These are phyloP conservation scores for Paramisgurnus dabryanus DNA, from an alignment of 2,113 vertebrate genomes.

Conservation along the genomic window DNA sequence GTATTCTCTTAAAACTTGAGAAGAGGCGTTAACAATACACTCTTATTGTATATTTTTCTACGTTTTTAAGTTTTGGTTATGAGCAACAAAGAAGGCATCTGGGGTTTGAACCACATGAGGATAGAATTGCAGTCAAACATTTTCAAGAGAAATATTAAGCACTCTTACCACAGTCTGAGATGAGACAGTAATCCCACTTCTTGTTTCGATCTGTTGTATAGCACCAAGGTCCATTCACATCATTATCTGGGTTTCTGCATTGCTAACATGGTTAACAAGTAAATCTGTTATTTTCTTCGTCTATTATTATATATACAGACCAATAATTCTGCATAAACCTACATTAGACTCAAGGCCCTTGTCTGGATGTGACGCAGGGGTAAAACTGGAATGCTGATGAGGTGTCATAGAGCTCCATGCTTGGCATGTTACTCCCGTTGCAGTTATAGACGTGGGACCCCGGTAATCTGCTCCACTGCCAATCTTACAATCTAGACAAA, in stretches of 20 bases:
- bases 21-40: no score
- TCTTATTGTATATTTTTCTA: no score
- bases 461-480: slow-evolving; percentile 80
- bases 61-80: no score
- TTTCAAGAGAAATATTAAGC: neutral
- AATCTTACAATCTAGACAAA: slow-evolving; percentile 79
- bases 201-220: slow-evolving; percentile 83
- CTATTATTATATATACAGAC: neutral
- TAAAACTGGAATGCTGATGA: slow-evolving; percentile 82
- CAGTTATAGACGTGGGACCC: slow-evolving; percentile 80
- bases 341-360: slow-evolving; percentile 87
- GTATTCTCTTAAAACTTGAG: no score
- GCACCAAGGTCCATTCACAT: slow-evolving; percentile 94
- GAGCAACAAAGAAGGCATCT: no score
- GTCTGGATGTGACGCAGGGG: slow-evolving; percentile 73
- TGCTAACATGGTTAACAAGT: slow-evolving; percentile 68
- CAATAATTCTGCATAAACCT: slow-evolving; percentile 52
- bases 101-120: no score
- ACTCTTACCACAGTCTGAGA: slow-evolving; percentile 83
- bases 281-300: neutral
- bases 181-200: slow-evolving; percentile 90
- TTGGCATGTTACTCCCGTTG: slow-evolving; percentile 81
- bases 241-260: slow-evolving; percentile 92
- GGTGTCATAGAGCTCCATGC: slow-evolving; percentile 84
- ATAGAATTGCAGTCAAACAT: neutral